Base-by-base conservation (phyloP, 2,113 vertebrate genomes). In the Puntigrus tetrazona region DNA sequence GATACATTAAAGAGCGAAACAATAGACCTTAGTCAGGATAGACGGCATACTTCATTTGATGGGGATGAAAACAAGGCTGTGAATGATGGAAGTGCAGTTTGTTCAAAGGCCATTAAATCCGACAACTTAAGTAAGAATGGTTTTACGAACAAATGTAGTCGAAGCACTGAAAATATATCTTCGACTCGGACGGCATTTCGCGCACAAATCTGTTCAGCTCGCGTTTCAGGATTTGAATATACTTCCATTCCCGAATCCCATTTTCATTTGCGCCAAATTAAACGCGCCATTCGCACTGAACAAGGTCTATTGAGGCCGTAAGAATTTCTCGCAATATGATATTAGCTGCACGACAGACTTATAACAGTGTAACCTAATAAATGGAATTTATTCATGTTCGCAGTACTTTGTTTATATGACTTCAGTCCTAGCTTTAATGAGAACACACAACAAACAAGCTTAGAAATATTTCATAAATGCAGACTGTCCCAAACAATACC, bases 401-500 rank as follows among this genome's bases (percentile, higher is more conserved):
- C 34, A 59, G 25, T 59, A 8, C 52, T 59, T 75, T 50, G 43
- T 75, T 52, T 77, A 57, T 31, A n/a, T 69, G 22, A 57, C 45
- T n/a, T 76, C 65, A 38, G 34, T 25, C 52, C 50, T 36, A 22
- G 2, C 50, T 38, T 50, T 29, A 34, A 78, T 25, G 52, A 57
- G 75, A 55, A 57, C 31, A 57, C 25, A 29, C 27, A 29, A 57
- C 74, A 77, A 55, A n/a, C 31, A 55, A 55, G 75, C 50, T 55
- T 77, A 77, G 20, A 38, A 59, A 59, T 59, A 25, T 78, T 59
- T 77, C 5, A n/a, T 77, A 78, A 78, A 27, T 22, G 41, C 22
- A 59, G 22, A 18, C 31, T 25, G 76, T 36, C 22, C 52, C 22
- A 7, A 57, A 29, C 29, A 77, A 34, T 36, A 18, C 22, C 55